phyloP scores from a whole-genome alignment of 2,888 invertebrate genomes.

The Corbicula japonica region DNA sequence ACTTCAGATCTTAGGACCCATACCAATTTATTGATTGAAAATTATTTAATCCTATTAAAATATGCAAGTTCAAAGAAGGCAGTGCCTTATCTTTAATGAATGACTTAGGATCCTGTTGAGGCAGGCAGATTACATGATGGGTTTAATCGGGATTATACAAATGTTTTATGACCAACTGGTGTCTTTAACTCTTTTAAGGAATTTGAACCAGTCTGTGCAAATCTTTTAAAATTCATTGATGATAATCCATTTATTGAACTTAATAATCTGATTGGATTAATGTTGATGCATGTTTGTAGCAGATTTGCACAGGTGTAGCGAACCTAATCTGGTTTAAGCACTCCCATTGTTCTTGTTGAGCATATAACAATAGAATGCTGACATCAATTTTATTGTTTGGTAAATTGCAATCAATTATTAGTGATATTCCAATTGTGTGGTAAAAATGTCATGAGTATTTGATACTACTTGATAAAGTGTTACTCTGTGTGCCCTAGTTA shows the following conservation, averaged over 20 bases:
- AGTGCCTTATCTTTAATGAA: slow-evolving; percentile 38
- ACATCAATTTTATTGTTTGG: slow-evolving; percentile 12
- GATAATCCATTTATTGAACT: slow-evolving; percentile 38
- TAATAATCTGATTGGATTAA: slow-evolving; percentile 42
- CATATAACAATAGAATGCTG: slow-evolving; percentile 35
- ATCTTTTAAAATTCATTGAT: slow-evolving; percentile 35
- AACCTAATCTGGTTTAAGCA: slow-evolving; percentile 19
- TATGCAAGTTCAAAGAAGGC: slow-evolving; percentile 13
- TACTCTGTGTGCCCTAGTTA: too few species aligned
- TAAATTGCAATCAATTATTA: slow-evolving; percentile 28
- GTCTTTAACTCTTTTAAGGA: too few species aligned
- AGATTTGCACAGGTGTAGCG: slow-evolving; percentile 6
- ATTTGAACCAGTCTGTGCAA: slow-evolving; percentile 32
- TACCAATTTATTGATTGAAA: slow-evolving; percentile 9
- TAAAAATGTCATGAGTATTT: slow-evolving; percentile 4
- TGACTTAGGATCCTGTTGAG: slow-evolving; percentile 27
- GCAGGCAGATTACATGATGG: slow-evolving; percentile 23
- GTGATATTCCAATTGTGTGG: slow-evolving; percentile 30
- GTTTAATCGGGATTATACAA: slow-evolving; percentile 15
- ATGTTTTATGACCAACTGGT: slow-evolving; percentile 33
- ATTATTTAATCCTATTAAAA: slow-evolving; percentile 25
- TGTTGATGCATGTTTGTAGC: slow-evolving; percentile 32
- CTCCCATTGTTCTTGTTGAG: slow-evolving; percentile 27
- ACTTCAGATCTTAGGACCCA: slow-evolving; percentile 6
- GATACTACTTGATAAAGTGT: slow-evolving; percentile 11